Evolutionary conservation across 2,797 vertebrate species (phyloP).

Genomic region (Pangasius krempfi): DNA sequence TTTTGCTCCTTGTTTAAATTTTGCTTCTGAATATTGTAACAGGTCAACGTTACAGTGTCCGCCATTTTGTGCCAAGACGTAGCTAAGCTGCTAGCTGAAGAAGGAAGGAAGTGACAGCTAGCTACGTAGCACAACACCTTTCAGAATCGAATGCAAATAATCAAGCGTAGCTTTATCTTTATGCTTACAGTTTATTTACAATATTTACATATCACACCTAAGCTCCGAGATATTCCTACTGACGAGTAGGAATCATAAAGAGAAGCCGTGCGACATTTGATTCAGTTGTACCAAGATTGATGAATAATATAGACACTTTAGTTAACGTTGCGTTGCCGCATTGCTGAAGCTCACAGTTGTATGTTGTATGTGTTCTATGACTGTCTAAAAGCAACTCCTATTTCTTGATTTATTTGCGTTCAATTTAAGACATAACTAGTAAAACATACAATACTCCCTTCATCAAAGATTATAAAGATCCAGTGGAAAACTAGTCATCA

Average conservation of each 20-base stretch:
- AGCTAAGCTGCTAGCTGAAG: not conserved
- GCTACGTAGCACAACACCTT: not conserved
- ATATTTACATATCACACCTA: not conserved
- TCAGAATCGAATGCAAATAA: not conserved
- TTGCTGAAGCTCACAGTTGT: not conserved
- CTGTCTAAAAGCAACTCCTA: not conserved
- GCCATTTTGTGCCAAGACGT: not conserved
- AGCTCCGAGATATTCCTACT: not conserved
- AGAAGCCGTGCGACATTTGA: no score
- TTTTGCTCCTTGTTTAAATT: not conserved
- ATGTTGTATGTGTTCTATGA: not conserved
- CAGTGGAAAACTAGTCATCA: not conserved
- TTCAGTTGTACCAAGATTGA: not conserved
- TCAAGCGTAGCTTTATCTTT: not conserved
- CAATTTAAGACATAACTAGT: not conserved
- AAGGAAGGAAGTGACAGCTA: not conserved
- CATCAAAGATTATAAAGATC: not conserved
- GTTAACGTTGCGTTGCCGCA: not conserved
- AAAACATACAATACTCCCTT: not conserved
- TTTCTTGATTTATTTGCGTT: not conserved
- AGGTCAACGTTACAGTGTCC: not conserved
- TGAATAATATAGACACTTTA: not conserved
- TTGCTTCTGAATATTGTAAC: not conserved
- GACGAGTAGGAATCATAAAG: no score
- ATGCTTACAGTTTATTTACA: not conserved